Base-by-base conservation (phyloP, 2,113 vertebrate species). In the Xiphophorus couchianus region DNA sequence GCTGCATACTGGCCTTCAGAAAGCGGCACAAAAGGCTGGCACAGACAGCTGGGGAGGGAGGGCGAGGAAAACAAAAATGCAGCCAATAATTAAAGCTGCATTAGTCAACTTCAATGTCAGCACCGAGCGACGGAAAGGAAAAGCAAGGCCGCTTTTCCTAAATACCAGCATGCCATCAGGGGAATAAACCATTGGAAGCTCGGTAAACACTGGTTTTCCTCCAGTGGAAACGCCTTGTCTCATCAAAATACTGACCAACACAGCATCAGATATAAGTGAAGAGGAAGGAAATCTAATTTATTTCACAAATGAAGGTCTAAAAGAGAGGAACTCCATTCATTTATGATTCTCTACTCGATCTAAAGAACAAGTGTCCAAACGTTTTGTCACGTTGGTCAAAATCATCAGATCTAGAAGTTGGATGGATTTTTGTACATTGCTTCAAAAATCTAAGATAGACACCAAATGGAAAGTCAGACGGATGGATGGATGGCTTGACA, bases 71-170 rank as follows among this genome's bases (percentile, higher is more conserved):
- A 74, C 51, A 83, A 61, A 87, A 83, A 81, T 69, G 70, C 63
- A 83, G 72, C 73, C 78, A 76, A 82, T 74, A 78, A 91, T 90
- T 76, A 85, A 82, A 39, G 79, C 22, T 31, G 81, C 74, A 83
- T 89, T 82, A 83, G 87, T 89, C 73, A 71, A 85, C 13, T 78
- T 68, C 67, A 72, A 80, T 60, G 65, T 15, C 63, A 62, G 72
- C 42, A 84, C 73, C 73, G 75, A 33, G 83, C 68, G 27, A 30
- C 78, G 76, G 44, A 80, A 73, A 76, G 48, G 62, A 62, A 51
- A 71, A 73, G 75, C 76, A 75, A 58, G 64, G 37, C n/a, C 29
- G 61, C 81, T 74, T 81, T 81, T 67, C 68, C 64, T 51, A n/a
- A 71, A 62, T 19, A 54, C 27, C 82, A 83, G 69, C 66, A 68